Percentiles rank a stretch among this genome's conserved stretches.
Evolutionary conservation across 2,113 vertebrate species (phyloP).

Genomic region (Reinhardtius hippoglossoides): DNA sequence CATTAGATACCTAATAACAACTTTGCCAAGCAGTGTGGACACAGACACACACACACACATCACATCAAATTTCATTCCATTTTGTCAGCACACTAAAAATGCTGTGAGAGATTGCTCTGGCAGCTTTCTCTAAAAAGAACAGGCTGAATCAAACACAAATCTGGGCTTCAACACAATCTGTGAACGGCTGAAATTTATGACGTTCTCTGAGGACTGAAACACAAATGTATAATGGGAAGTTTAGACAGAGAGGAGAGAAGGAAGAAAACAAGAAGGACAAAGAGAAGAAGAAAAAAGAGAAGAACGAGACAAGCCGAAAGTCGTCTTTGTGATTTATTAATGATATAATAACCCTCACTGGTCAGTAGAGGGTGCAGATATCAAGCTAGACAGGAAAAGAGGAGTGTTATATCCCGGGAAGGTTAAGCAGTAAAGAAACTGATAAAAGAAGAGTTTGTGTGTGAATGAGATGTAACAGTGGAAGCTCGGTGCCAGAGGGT

Average conservation of each 20-base stretch:
- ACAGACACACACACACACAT: conserved; percentile 15
- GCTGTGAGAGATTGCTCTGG: conserved; percentile 16
- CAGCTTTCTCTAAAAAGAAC: not conserved
- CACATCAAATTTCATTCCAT: conserved; percentile 40
- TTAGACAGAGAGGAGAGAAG: not conserved
- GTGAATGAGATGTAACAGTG: conserved; percentile 10
- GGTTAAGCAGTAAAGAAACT: conserved; percentile 18
- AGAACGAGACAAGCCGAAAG: conserved; percentile 14
- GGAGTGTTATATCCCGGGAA: not conserved
- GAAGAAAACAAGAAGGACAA: not conserved
- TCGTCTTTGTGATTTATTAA: conserved; percentile 5
- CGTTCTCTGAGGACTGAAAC: not conserved
- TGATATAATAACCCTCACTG: conserved; percentile 45
- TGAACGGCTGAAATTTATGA: conserved; percentile 11
- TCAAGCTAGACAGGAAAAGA: conserved; percentile 46
- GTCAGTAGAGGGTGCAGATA: conserved; percentile 79
- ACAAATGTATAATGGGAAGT: not conserved
- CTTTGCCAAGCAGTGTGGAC: conserved; percentile 43
- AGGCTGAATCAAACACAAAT: conserved; percentile 19
- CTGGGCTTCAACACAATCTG: conserved; percentile 10
- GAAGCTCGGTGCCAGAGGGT: not conserved
- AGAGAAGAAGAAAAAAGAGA: not conserved
- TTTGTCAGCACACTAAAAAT: conserved; percentile 40
- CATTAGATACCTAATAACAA: conserved; percentile 85
- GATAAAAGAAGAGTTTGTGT: conserved; percentile 13